Evolutionary conservation across 2,797 vertebrate species (phyloP).

Genomic region (Tragelaphus oryx): DNA sequence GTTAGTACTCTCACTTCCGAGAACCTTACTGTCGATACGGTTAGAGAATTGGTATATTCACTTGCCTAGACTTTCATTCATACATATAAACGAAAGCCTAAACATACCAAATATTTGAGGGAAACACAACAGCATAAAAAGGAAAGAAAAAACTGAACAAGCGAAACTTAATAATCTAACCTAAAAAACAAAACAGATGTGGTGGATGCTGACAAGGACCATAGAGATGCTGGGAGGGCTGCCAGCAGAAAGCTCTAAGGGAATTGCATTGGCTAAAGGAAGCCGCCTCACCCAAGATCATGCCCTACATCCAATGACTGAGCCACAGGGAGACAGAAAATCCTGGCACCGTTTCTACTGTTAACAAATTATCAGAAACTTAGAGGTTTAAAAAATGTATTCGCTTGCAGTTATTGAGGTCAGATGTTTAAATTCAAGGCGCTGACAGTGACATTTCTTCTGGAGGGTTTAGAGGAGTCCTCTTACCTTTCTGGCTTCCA

Average conservation of each 20-base stretch:
- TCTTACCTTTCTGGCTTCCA: neutral
- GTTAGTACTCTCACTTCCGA: neutral
- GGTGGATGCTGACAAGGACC: neutral
- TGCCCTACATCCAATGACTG: neutral
- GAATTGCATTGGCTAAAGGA: neutral
- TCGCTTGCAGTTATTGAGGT: neutral
- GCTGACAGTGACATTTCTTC: neutral
- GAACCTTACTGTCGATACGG: neutral
- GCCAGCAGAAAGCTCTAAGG: neutral
- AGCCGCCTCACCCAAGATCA: neutral
- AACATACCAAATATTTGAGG: neutral
- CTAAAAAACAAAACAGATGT: neutral
- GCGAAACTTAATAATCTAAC: neutral
- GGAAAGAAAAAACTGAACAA: neutral
- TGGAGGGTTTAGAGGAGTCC: neutral
- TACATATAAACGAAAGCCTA: neutral
- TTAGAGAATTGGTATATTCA: neutral
- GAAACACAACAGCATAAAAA: neutral
- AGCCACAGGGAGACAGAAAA: neutral
- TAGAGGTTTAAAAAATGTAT: neutral
- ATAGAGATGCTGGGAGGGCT: neutral
- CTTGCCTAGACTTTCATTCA: neutral
- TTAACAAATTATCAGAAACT: neutral
- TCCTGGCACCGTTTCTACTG: neutral
- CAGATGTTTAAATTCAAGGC: neutral